Evolutionary conservation across 2,113 vertebrate species (phyloP).

Genomic region (Cheilinus undulatus): DNA sequence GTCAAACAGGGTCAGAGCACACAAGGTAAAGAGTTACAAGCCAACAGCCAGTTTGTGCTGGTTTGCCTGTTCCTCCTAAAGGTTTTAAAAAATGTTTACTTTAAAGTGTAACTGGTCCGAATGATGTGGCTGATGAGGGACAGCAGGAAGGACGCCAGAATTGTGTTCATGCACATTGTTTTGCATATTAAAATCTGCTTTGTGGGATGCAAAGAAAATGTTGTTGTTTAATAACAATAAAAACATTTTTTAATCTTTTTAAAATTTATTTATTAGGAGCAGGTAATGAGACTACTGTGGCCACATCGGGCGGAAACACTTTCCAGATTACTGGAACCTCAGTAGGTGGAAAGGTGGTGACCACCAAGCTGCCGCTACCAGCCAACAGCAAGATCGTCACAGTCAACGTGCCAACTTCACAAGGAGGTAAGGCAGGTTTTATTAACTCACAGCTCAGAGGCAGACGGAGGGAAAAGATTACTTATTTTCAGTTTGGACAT

Average conservation of each 20-base stretch:
- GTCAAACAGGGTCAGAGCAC: constrained; percentile 97
- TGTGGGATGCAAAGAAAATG: no score
- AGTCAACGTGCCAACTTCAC: constrained; percentile 96
- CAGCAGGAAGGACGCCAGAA: no score
- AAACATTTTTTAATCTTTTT: constrained; percentile 2
- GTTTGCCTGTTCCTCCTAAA: no score
- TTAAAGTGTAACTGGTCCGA: no score
- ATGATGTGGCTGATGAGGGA: no score
- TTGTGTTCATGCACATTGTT: no score
- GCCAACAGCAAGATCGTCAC: constrained; percentile 99
- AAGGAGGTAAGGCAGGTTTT: constrained; percentile 92
- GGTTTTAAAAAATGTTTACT: no score
- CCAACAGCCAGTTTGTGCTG: constrained; percentile 3
- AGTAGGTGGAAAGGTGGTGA: constrained; percentile 95
- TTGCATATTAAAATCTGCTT: no score
- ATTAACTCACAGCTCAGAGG: constrained; percentile 37
- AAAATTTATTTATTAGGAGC: constrained; percentile 82
- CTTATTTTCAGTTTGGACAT: constrained; percentile 16
- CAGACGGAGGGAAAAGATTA: neutral
- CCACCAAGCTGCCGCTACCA: constrained; percentile 95
- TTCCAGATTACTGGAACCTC: constrained; percentile 96
- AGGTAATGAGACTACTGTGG: constrained; percentile 88
- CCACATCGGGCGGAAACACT: constrained; percentile 92
- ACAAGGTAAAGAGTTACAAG: constrained; percentile 81
- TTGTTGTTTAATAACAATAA: no score